Evolutionary conservation across 53 echinoderm and acorn worm genomes (phyloP).

Genomic region (Temnopleurus reevesii): DNA sequence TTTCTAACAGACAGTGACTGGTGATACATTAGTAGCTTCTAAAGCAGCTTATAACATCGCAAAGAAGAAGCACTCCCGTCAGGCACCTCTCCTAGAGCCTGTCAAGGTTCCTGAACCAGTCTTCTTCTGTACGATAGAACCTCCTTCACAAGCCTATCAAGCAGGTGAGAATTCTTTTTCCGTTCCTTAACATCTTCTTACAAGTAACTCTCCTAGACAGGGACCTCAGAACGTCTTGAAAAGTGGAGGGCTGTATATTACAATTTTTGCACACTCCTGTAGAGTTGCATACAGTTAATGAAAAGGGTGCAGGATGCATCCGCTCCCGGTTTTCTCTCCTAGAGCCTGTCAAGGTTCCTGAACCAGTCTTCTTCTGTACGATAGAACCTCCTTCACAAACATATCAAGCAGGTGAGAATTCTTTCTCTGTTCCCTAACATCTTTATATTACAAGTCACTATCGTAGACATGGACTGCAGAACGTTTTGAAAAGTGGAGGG

Average conservation of each 20-base stretch:
- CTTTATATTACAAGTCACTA: no score
- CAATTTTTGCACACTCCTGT: no score
- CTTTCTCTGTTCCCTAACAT: neutral
- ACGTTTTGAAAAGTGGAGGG: no score
- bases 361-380: conserved; percentile 97
- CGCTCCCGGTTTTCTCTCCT: no score
- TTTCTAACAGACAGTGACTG: conserved; percentile 78
- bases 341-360: conserved; percentile 76
- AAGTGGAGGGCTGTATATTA: no score
- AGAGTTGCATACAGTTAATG: no score
- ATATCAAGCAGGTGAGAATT: conserved; percentile 79
- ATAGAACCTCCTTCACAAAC: conserved; percentile 91
- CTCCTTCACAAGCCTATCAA: conserved; percentile 90
- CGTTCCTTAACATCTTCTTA: no score
- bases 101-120: conserved; percentile 86
- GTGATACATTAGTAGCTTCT: conserved; percentile 90
- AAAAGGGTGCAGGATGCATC: no score
- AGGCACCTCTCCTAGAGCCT: conserved; percentile 72
- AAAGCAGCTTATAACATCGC: conserved; percentile 83
- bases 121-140: conserved; percentile 98
- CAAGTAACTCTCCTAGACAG: no score
- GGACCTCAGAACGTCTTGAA: no score
- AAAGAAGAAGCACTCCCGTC: conserved; percentile 57
- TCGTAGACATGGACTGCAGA: no score
- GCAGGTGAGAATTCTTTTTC: conserved; percentile 60